These are phyloP conservation scores for Hemibagrus guttatus DNA, from an alignment of 2,797 vertebrate genomes.

Conservation along the genomic window DNA sequence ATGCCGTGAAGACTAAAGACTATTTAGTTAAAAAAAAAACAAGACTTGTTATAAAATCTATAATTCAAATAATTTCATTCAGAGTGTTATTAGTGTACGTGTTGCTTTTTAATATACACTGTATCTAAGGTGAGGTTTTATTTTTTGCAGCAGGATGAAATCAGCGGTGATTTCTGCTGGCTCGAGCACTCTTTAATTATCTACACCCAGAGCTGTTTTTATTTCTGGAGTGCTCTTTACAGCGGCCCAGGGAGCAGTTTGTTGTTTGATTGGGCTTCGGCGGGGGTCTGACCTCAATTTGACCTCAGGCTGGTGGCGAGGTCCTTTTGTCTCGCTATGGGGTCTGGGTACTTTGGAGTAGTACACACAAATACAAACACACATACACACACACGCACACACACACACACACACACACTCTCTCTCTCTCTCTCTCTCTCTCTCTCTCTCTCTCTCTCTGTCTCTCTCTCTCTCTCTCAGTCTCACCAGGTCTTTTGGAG, in stretches of 20 bases:
- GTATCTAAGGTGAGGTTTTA: background rate
- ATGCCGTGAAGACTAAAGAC: background rate
- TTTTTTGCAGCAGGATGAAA: conserved; percentile 15
- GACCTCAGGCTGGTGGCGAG: conserved; percentile 28
- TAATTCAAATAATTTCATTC: background rate
- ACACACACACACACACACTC: background rate
- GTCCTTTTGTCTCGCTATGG: background rate
- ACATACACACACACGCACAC: background rate
- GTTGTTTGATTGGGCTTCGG: conserved; percentile 33
- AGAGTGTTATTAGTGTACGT: background rate
- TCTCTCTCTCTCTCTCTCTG: too few relatives aligned
- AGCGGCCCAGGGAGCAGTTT: conserved; percentile 10
- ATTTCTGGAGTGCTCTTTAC: conserved; percentile 21
- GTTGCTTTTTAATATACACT: background rate
- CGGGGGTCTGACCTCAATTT: conserved; percentile 32
- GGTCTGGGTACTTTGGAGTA: conserved; percentile 18
- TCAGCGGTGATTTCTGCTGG: background rate
- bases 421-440: too few relatives aligned
- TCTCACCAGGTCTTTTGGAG: background rate
- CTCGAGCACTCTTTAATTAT: conserved; percentile 23
- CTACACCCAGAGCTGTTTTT: conserved; percentile 20
- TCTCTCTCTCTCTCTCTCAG: background rate
- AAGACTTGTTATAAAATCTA: background rate
- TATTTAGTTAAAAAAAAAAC: background rate
- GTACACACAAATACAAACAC: conserved; percentile 22